Evolutionary conservation across 2,113 vertebrate genomes (phyloP).

Genomic region (Benitochromis conjunctus): DNA sequence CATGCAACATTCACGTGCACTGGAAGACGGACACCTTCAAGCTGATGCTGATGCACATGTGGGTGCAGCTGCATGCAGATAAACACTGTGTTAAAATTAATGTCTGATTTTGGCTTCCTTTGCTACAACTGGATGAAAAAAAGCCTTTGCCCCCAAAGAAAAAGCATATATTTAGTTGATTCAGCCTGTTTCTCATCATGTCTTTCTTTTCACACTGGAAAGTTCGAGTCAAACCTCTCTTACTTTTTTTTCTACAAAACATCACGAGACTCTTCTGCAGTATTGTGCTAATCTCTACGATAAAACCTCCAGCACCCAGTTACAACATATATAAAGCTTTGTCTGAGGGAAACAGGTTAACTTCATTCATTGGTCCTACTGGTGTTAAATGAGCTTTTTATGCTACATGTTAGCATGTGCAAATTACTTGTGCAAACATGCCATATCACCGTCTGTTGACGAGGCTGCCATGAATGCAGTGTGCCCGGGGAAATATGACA

Average conservation of each 20-base stretch:
- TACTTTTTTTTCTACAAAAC: not conserved
- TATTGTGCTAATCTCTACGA: not conserved
- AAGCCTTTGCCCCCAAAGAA: not conserved
- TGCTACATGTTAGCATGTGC: slow-evolving; percentile 7
- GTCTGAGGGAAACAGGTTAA: slow-evolving; percentile 24
- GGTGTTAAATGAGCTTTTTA: slow-evolving; percentile 19
- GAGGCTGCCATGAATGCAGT: not conserved
- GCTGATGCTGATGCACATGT: not conserved
- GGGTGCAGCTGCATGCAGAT: not conserved
- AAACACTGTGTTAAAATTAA: not conserved
- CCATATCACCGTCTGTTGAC: not conserved
- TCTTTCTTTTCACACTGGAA: not conserved
- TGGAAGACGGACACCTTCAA: not conserved
- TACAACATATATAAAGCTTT: not conserved
- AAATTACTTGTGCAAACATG: slow-evolving; percentile 39
- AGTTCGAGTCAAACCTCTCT: not conserved
- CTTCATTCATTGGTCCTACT: slow-evolving; percentile 7
- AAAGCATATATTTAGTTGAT: not conserved
- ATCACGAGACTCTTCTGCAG: not conserved
- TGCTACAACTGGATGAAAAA: not conserved
- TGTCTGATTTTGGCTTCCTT: not conserved
- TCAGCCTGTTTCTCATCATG: not conserved
- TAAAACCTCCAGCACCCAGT: not conserved
- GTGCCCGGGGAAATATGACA: slow-evolving; percentile 34
- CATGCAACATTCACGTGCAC: not conserved